Evolutionary conservation across 2,888 invertebrate genomes (phyloP).

Genomic region (Spisula solida): DNA sequence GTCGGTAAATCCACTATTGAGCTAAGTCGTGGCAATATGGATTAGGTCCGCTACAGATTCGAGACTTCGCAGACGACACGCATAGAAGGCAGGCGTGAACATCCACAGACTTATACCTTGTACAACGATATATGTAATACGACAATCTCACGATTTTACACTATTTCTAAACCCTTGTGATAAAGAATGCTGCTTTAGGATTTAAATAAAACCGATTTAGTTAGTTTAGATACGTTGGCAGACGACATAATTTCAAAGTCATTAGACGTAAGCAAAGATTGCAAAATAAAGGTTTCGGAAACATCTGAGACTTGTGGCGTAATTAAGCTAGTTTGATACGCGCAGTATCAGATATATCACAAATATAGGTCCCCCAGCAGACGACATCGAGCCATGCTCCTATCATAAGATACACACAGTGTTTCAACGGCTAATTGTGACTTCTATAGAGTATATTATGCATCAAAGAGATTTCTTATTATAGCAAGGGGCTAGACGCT

Average conservation of each 20-base stretch:
- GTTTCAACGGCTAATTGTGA: constrained; percentile 53
- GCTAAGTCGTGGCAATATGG: constrained; percentile 43
- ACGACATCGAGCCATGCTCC: constrained; percentile 54
- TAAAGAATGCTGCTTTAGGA: constrained; percentile 46
- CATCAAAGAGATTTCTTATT: constrained; percentile 62
- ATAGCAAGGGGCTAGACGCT: constrained; percentile 48
- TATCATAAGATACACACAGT: constrained; percentile 64
- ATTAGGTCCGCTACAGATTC: constrained; percentile 50
- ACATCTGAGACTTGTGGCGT: constrained; percentile 64
- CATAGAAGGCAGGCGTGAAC: constrained; percentile 58
- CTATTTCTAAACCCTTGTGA: constrained; percentile 60
- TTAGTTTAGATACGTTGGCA: constrained; percentile 44
- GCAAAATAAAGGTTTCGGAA: constrained; percentile 61
- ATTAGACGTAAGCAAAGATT: constrained; percentile 55
- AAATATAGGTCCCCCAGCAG: constrained; percentile 55
- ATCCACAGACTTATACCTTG: constrained; percentile 40
- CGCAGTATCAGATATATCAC: constrained; percentile 67
- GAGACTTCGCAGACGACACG: constrained; percentile 53
- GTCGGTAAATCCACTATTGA: constrained; percentile 46
- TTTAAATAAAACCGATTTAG: constrained; percentile 54
- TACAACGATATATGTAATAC: constrained; percentile 53
- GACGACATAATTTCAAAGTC: constrained; percentile 63
- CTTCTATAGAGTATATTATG: constrained; percentile 54
- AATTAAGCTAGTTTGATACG: constrained; percentile 64
- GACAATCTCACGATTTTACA: constrained; percentile 63